These are phyloP conservation scores for Terrapene triunguis DNA, from an alignment of 2,113 vertebrate species.

Conservation along the genomic window DNA sequence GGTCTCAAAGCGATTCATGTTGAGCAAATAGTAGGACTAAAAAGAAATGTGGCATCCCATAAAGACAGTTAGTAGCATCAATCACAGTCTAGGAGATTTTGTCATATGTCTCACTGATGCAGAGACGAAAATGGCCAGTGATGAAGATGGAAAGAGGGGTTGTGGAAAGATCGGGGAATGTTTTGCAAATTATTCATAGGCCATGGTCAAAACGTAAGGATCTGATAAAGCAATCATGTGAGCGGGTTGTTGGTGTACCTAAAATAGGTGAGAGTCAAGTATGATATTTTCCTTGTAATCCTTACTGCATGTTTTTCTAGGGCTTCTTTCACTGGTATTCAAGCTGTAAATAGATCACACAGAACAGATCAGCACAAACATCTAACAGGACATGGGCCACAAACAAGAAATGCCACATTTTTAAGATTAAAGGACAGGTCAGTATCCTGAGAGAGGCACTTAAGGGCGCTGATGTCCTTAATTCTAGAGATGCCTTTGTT, in stretches of 20 bases:
- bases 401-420: neutral
- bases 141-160: no score
- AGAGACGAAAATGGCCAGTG: no score
- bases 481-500: neutral
- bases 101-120: no score
- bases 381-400: no score
- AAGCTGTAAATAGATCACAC: neutral
- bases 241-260: neutral
- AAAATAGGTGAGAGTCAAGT: no score
- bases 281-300: neutral
- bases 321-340: neutral
- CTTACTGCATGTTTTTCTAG: neutral
- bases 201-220: neutral
- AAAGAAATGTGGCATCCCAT: no score
- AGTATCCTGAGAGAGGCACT: neutral
- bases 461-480: neutral
- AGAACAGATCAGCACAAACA: neutral
- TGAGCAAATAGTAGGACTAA: no score
- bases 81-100: no score
- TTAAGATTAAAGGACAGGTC: slow-evolving; percentile 8
- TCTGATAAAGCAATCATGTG: neutral
- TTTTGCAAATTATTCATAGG: neutral
- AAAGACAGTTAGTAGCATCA: no score
- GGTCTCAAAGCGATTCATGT: neutral
- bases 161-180: neutral